Evolutionary conservation across 2,888 invertebrate species (phyloP).

Genomic region (Rhagonycha lutea): DNA sequence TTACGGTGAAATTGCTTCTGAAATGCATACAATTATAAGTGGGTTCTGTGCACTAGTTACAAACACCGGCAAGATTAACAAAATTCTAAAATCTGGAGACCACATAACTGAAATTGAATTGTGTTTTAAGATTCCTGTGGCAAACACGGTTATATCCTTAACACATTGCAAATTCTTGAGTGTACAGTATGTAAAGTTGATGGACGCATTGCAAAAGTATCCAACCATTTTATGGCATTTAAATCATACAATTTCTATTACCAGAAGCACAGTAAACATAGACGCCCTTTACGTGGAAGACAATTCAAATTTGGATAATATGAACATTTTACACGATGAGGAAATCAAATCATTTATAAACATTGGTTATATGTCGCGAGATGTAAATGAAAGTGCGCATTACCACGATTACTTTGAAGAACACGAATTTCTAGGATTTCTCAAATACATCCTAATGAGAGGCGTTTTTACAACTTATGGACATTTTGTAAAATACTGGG

Average conservation of each 20-base stretch:
- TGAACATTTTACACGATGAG: neutral
- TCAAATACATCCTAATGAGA: constrained; percentile 25
- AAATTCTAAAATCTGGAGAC: constrained; percentile 23
- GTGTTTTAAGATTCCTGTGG: constrained; percentile 32
- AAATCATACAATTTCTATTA: constrained; percentile 38
- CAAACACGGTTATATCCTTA: constrained; percentile 32
- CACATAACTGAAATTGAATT: constrained; percentile 34
- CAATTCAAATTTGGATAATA: neutral
- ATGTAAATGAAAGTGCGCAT: constrained; percentile 6
- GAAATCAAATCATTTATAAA: neutral
- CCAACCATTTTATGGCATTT: constrained; percentile 54
- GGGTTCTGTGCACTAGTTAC: constrained; percentile 34
- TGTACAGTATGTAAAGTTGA: constrained; percentile 18
- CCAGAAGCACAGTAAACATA: neutral
- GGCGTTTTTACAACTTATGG: constrained; percentile 32
- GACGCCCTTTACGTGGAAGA: neutral
- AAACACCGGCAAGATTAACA: neutral
- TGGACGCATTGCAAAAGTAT: constrained; percentile 39
- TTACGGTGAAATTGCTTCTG: constrained; percentile 35
- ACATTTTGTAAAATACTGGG: constrained; percentile 35
- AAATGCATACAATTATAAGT: constrained; percentile 35
- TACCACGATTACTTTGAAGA: constrained; percentile 12
- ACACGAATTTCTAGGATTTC: constrained; percentile 1
- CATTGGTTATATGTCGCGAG: constrained; percentile 8
- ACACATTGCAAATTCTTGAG: constrained; percentile 34